phyloP scores from a whole-genome alignment of 2,797 vertebrate genomes.

The Balearica regulorum region DNA sequence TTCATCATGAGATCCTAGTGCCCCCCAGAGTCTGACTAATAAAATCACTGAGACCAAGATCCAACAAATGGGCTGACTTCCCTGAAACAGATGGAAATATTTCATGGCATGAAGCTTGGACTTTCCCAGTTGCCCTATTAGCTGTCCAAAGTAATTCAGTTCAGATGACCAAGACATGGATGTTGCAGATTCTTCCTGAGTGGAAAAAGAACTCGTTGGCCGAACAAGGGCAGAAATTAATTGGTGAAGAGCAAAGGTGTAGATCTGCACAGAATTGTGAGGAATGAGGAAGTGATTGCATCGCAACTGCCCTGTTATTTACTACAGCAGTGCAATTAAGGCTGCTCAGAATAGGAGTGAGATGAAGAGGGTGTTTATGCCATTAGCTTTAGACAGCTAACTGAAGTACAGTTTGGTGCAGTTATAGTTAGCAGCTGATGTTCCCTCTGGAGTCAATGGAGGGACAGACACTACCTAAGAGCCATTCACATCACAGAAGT shows the following conservation, averaged over 20 bases:
- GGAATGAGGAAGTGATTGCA: not conserved
- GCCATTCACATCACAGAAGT: not conserved
- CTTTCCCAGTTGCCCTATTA: not conserved
- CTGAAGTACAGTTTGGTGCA: not conserved
- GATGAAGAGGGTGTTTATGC: not conserved
- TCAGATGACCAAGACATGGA: not conserved
- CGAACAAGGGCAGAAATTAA: not conserved
- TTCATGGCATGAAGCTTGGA: not conserved
- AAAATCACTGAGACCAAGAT: conserved; percentile 24
- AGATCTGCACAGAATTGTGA: not conserved
- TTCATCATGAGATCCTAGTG: conserved; percentile 42
- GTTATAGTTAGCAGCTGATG: not conserved
- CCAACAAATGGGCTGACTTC: not conserved
- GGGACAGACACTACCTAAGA: not conserved
- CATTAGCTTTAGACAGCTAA: not conserved
- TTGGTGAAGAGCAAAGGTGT: not conserved
- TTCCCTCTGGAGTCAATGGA: not conserved
- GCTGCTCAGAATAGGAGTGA: not conserved
- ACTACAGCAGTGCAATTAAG: not conserved
- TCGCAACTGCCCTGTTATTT: not conserved
- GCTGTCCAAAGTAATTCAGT: not conserved
- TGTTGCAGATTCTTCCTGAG: not conserved
- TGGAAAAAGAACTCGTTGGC: not conserved
- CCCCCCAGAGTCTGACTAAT: conserved; percentile 58
- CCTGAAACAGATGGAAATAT: not conserved